A percentile compares a stretch with the other conserved stretches of the same genome.
Evolutionary conservation across 2,797 vertebrate genomes (phyloP).

Genomic region (Pangasius krempfi): DNA sequence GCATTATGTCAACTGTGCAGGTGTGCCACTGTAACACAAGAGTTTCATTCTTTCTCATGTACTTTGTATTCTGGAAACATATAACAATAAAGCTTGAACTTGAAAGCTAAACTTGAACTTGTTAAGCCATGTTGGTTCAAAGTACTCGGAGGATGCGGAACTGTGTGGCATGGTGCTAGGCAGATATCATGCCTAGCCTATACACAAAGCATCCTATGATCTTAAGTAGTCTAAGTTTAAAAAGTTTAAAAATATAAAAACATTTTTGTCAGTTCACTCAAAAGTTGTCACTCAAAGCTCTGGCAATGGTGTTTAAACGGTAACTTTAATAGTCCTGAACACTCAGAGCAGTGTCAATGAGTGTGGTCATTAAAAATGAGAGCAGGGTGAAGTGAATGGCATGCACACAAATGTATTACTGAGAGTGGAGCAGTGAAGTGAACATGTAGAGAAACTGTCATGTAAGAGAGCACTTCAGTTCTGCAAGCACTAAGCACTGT

Average conservation of each 20-base stretch:
- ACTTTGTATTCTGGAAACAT: not conserved
- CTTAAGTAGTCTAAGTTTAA: not conserved
- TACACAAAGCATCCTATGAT: not conserved
- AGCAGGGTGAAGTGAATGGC: not conserved
- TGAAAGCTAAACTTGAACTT: not conserved
- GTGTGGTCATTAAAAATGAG: not conserved
- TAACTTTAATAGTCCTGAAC: not conserved
- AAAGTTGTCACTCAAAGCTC: not conserved
- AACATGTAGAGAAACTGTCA: not conserved
- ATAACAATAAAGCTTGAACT: not conserved
- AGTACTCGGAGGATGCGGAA: not conserved
- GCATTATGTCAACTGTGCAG: not conserved
- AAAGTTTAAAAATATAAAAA: not conserved
- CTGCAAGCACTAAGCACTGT: not conserved
- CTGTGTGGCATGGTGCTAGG: not conserved
- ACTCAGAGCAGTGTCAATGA: not conserved
- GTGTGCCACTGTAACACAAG: not conserved
- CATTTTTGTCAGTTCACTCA: not conserved
- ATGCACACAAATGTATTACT: not conserved
- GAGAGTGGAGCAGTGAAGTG: not conserved
- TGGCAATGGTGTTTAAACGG: not conserved
- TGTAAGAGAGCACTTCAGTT: not conserved
- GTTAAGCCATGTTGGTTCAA: not conserved
- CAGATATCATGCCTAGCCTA: not conserved
- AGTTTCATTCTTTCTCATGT: not conserved